Evolutionary conservation across 2,797 vertebrate species (phyloP).

Genomic region (Sorex maritimensis): DNA sequence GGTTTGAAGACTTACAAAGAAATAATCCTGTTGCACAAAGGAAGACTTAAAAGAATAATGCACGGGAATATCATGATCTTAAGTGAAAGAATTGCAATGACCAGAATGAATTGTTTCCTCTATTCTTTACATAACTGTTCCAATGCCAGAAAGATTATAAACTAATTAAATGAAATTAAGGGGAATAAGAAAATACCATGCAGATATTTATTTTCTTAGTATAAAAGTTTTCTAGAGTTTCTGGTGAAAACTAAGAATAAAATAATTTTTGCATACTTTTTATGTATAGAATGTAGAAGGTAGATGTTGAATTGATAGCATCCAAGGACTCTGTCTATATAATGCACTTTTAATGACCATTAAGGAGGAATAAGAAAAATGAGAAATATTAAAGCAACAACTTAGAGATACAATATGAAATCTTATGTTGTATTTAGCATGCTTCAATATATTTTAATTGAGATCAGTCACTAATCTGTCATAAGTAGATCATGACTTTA

Average conservation of each 20-base stretch:
- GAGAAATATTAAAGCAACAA: neutral
- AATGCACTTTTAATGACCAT: conserved; percentile 2
- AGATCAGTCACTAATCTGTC: neutral
- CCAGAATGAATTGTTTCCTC: neutral
- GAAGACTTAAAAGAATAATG: neutral
- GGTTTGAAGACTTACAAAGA: neutral
- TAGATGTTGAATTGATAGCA: neutral
- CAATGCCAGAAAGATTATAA: neutral
- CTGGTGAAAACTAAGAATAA: conserved; percentile 50
- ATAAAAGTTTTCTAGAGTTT: neutral
- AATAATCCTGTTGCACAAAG: neutral
- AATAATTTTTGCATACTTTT: neutral
- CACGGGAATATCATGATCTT: neutral
- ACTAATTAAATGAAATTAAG: neutral
- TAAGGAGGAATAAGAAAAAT: neutral
- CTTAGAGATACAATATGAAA: neutral
- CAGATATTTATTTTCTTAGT: neutral
- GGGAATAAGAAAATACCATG: neutral
- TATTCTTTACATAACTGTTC: neutral
- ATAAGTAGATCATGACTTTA: conserved; percentile 1
- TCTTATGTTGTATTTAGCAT: neutral
- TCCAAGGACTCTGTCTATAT: neutral
- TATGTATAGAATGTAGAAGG: neutral
- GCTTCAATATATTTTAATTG: conserved; percentile 18
- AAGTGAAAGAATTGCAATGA: neutral